A percentile compares a stretch with the other conserved stretches of the same genome.
These are phyloP conservation scores for Macrotis lagotis DNA, from an alignment of 2,113 vertebrate genomes.

Conservation along the genomic window DNA sequence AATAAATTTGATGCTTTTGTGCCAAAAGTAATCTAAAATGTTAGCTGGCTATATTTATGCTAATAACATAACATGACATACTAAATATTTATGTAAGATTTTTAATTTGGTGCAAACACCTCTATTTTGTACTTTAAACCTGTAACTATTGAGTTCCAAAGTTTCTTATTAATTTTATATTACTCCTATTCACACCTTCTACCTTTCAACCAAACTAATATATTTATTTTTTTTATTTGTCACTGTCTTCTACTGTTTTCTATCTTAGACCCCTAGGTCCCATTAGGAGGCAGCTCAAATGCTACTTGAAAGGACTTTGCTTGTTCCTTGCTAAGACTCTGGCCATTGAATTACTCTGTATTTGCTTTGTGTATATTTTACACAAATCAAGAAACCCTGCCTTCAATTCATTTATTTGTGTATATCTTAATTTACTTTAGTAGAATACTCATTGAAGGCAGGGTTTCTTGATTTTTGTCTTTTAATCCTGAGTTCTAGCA, in stretches of 20 bases:
- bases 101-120: not conserved
- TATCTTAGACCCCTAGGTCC: not conserved
- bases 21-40: not conserved
- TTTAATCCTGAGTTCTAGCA: not conserved
- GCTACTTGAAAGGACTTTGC: not conserved
- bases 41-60: not conserved
- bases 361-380: not conserved
- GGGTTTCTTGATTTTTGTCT: not conserved
- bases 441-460: not conserved
- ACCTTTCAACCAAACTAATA: not conserved
- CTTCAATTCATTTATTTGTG: not conserved
- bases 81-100: not conserved
- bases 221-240: not conserved
- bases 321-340: not conserved
- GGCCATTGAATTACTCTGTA: not conserved
- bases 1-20: conserved; percentile 31
- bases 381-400: no score
- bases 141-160: not conserved
- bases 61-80: not conserved
- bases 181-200: not conserved
- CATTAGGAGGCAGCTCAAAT: not conserved
- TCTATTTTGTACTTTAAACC: not conserved
- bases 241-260: not conserved
- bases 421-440: not conserved
- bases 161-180: not conserved